Evolutionary conservation across 64 coral and sea anemone species (phyloP).

Genomic region (Stylophora pistillata): DNA sequence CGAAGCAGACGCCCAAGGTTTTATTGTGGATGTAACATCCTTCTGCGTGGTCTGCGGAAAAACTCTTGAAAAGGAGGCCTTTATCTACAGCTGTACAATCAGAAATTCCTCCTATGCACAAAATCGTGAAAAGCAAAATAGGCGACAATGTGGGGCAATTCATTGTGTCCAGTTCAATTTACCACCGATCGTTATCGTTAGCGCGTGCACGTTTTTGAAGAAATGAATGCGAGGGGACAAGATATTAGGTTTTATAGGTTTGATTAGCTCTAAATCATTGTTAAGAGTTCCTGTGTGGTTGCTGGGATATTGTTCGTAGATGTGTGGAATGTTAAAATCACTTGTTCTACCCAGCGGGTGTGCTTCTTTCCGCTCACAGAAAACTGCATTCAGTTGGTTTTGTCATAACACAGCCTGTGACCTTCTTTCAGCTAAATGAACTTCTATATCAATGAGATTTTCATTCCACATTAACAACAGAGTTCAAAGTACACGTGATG

Average conservation of each 20-base stretch:
- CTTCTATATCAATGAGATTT: too few species aligned
- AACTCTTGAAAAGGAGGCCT: conserved; percentile 14
- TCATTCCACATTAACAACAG: background rate
- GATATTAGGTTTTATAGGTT: background rate
- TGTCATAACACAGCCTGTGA: too few species aligned
- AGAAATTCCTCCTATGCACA: too few species aligned
- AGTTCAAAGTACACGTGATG: background rate
- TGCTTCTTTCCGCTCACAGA: background rate
- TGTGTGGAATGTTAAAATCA: background rate
- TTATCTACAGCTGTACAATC: background rate
- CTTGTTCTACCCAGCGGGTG: background rate
- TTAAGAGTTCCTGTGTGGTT: background rate
- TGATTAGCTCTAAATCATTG: background rate
- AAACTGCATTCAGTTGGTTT: too few species aligned
- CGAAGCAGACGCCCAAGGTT: conserved; percentile 12
- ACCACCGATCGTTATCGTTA: background rate
- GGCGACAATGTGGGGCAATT: background rate
- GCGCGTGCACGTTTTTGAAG: background rate
- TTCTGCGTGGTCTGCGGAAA: background rate
- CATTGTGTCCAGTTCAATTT: too few species aligned
- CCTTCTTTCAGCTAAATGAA: too few species aligned
- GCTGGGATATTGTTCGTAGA: background rate
- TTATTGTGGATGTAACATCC: conserved; percentile 9
- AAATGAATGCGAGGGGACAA: background rate
- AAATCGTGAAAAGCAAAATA: background rate